Base-by-base conservation (phyloP, 2,888 invertebrate species). In the Acleris cristana region DNA sequence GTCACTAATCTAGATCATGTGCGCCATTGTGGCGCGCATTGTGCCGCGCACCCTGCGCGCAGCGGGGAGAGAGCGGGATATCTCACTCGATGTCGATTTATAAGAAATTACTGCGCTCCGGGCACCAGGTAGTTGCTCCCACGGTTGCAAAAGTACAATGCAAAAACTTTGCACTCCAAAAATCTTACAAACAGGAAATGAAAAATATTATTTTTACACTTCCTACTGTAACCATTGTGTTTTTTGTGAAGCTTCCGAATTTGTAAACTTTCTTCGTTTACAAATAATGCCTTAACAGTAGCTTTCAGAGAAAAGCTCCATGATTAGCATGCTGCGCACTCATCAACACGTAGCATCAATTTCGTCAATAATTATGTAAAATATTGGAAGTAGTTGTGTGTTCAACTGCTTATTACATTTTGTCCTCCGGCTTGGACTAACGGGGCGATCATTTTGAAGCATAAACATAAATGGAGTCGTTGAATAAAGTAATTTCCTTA, bases 1-100 rank as follows among this genome's bases (percentile, higher is more conserved):
- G 84, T 90, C 89, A 90, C 91, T 92, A 92, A 92, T 92, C 92
- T 92, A 92, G 92, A 92, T 92, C 92, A 90, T 87, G 89, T 88
- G 90, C 83, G 77, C 83, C 85, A 88, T 92, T 92, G 88, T 92
- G 80, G 51, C 69, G 66, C 55, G 76, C 75, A 87, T 86, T 88
- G 87, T 88, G 71, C 74, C 64, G 63, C 73, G 64, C 74, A 75
- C 77, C 79, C 45, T 54, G 64, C 34, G 62, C 77, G 66, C 81
- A 76, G 81, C 82, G 78, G 84, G 81, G 77, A 84, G 80, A 81
- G 81, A 82, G 79, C 79, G 76, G 76, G 84, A 89, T 89, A 89
- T 91, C 91, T 92, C 90, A 92, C 91, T 92, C 84, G 88, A 91
- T 91, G 86, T 90, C 91, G 84, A 92, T 92, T 91, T 89, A 90